Evolutionary conservation across 2,113 vertebrate genomes (phyloP).

Genomic region (Phalacrocorax aristotelis): DNA sequence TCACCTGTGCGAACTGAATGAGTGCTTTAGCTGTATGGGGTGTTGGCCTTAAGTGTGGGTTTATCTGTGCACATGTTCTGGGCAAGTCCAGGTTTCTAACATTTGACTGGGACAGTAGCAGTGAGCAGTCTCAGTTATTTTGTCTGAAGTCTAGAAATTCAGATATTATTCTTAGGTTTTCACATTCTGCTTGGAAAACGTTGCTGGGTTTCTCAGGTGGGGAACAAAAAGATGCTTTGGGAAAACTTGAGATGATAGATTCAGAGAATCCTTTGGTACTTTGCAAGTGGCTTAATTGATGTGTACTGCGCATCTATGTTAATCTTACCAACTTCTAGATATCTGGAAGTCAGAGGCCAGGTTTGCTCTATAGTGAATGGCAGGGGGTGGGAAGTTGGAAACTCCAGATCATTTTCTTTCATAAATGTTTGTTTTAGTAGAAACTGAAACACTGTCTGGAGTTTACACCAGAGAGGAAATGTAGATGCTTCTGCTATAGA

Average conservation of each 20-base stretch:
- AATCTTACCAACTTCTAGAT: background rate
- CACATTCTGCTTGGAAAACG: background rate
- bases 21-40: background rate
- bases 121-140: background rate
- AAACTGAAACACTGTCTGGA: background rate
- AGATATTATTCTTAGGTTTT: background rate
- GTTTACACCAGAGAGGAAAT: background rate
- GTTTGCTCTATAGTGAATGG: background rate
- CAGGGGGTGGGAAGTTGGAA: background rate
- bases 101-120: background rate
- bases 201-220: background rate
- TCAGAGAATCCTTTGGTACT: background rate
- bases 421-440: background rate
- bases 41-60: background rate
- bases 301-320: background rate
- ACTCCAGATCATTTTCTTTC: background rate
- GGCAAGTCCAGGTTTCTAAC: background rate
- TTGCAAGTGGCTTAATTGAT: background rate
- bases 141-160: background rate
- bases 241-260: background rate
- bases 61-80: accelerated
- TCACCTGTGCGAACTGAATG: background rate
- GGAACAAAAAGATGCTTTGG: background rate
- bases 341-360: background rate
- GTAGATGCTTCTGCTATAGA: background rate